Base-by-base conservation (phyloP, 1,140 invertebrate genomes). In the Brachionus paranguensis region DNA sequence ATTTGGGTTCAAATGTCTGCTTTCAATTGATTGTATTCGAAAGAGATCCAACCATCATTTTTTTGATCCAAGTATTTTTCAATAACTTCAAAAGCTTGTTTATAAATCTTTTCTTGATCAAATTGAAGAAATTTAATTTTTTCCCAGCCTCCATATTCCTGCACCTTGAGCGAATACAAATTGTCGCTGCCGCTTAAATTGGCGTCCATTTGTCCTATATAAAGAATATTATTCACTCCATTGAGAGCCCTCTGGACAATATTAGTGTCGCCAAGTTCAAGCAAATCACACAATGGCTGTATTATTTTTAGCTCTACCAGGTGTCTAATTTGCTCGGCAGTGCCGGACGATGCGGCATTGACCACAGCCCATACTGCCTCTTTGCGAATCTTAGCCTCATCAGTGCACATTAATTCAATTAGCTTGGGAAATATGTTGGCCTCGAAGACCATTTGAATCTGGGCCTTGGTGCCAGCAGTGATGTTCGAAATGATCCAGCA, bases 401-500 rank as follows among this genome's bases (percentile, higher is more conserved):
- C 95, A 89, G 94, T 94, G 74, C 92, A 92, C 87, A 98, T 91
- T 85, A 98, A 94, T 78, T 96, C 93, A 86, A 98, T 96, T 47
- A 98, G 90, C 68, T 93, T 91, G 4, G 95, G 95, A 87, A 98
- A 96, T 86, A 98, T 96, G 86, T 96, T 95, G 24, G 95, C 94
- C 90, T 98, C 95, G 86, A 98, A 96, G 10, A 98, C 95, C 85
- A 94, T 93, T 91, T 95, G 94, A 86, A 97, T 96, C 91, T 98
- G 97, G 86, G 93, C 92, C 68, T 94, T 92, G 90, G 98, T 98
- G 72, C 97, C 96, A 81, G 96, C 96, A 3, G 96, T 97, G 76
- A 99, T 97, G 90, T 99, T 99, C 53, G 96, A 98, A 85, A 99
- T 93, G 55, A 96, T 97, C 96, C 97, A 99, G 88, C 96, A 98